These are phyloP conservation scores for Cherax quadricarinatus DNA, from an alignment of 1,140 invertebrate species.

Conservation along the genomic window DNA sequence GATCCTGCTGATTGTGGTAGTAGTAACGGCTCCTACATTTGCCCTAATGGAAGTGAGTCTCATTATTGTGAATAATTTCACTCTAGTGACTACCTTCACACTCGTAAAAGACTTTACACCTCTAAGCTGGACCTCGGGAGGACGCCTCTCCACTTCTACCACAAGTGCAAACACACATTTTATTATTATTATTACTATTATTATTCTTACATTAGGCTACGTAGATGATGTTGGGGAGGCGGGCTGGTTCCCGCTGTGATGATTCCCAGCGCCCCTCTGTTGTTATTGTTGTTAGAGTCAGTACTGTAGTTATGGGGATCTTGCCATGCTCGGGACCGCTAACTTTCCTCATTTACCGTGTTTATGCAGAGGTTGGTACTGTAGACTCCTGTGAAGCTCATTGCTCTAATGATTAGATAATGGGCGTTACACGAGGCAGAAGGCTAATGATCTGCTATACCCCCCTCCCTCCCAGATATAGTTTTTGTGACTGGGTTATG, in stretches of 20 bases:
- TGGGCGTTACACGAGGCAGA: no score
- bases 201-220: neutral
- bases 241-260: slow-evolving; percentile 46
- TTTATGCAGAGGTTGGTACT: neutral
- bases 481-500: no score
- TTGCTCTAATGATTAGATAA: neutral
- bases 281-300: slow-evolving; percentile 18
- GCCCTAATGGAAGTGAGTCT: no score
- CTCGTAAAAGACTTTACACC: neutral
- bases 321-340: neutral
- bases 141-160: slow-evolving; percentile 14
- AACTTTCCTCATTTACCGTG: neutral
- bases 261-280: slow-evolving; percentile 6
- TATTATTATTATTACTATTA: neutral
- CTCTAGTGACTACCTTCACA: no score
- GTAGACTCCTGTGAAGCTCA: neutral
- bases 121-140: neutral
- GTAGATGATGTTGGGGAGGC: slow-evolving; percentile 24
- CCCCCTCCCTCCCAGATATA: no score
- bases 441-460: no score
- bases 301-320: slow-evolving; percentile 15
- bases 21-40: no score
- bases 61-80: no score
- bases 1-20: neutral
- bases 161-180: slow-evolving; percentile 34